A percentile compares a stretch with the other conserved stretches of the same genome.
These are phyloP conservation scores for Urocyon cinereoargenteus DNA, from an alignment of 2,797 vertebrate species.

Conservation along the genomic window DNA sequence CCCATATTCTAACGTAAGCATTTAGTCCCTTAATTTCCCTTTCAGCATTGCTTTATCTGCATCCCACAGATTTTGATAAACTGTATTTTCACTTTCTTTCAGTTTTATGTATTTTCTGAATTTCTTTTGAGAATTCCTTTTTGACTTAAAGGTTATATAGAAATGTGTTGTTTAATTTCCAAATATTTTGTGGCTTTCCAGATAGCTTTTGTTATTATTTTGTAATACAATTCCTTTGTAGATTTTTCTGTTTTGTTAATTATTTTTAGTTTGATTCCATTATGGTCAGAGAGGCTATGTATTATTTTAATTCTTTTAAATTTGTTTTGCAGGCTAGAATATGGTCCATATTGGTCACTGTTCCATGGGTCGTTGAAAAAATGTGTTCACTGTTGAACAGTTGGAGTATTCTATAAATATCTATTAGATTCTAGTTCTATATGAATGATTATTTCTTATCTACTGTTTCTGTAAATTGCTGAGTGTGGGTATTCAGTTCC, in stretches of 20 bases:
- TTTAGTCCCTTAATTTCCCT: background rate
- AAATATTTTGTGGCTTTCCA: background rate
- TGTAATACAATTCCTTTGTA: background rate
- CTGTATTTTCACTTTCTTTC: background rate
- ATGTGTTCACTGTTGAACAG: background rate
- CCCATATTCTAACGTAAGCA: background rate
- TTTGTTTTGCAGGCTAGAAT: background rate
- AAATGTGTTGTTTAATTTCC: background rate
- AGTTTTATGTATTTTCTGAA: background rate
- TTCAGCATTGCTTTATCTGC: background rate
- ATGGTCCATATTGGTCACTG: background rate
- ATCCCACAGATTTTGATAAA: constrained; percentile 7
- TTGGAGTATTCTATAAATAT: background rate
- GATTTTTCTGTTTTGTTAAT: background rate
- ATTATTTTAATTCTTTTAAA: background rate
- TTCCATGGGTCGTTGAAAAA: background rate
- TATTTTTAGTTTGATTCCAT: background rate
- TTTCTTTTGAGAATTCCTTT: background rate
- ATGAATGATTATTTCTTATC: background rate
- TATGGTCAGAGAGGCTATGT: background rate
- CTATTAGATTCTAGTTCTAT: background rate
- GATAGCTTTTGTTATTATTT: background rate
- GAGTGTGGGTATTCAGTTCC: background rate
- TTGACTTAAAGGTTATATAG: background rate
- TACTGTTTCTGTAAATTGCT: background rate